Evolutionary conservation across 2,113 vertebrate genomes (phyloP), one percentile per base, ranked within the genome.

Genomic region (Crotalus horridus): DNA sequence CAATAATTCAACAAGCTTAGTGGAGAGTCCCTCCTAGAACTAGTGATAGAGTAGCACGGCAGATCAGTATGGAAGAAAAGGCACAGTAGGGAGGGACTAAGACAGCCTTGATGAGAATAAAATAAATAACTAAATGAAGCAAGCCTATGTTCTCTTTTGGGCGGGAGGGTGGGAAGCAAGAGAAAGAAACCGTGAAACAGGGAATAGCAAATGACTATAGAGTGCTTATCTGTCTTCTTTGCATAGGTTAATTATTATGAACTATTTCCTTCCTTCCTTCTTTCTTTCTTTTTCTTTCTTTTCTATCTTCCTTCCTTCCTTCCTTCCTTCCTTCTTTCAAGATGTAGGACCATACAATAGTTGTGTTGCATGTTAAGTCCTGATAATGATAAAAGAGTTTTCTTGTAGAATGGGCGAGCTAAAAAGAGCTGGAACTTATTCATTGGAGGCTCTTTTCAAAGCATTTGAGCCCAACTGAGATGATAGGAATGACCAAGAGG

Each of bases 161-260:
- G 24, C 21, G 2, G 11, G 61, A 11, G 48, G 48, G 48, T 10
- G 48, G 54, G 0, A 8, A 56, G 54, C 2, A 0, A 6, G 48
- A 92, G 58, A 58, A 90, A 69, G 85, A 81, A 3, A 51, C 53
- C 0, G 58, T 0, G 0, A 1, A 0, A 90, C 0, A 64, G 94
- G 92, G 95, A 97, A 95, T 33, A 97, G 97, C 96, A 95, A 59
- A 94, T 6, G 11, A 69, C 10, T 29, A 85, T 24, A 51, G 96
- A 97, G 96, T 93, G 6, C 88, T 95, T 97, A 93, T 96, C 97
- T 97, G 97, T 96, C 94, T 90, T 93, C 92, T 93, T 23, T 24
- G 81, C 90, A 92, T 43, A 1, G 69, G 93, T 1, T 0, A 64
- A 9, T 89, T 2, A 1, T 93, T 96, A 94, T 93, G 95, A 95